phyloP scores from a whole-genome alignment of 2,113 vertebrate genomes.

The Tetrax tetrax region DNA sequence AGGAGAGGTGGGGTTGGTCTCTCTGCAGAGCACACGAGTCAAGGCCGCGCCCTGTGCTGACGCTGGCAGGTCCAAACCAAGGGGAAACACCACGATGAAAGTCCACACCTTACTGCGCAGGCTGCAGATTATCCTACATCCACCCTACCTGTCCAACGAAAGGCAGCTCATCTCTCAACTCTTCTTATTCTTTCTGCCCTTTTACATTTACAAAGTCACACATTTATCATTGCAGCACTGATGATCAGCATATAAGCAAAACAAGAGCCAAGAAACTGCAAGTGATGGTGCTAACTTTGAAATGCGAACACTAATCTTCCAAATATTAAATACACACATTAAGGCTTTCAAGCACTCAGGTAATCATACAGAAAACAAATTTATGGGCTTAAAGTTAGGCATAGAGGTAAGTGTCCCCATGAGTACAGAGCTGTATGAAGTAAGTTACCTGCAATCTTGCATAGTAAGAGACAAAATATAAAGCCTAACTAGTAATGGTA shows the following conservation, averaged over 20 bases:
- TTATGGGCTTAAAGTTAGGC: not conserved
- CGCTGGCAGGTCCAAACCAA: not conserved
- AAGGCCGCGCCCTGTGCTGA: not conserved
- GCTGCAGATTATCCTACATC: not conserved
- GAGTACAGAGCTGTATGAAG: not conserved
- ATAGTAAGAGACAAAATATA: not conserved
- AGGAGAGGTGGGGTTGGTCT: rapidly evolving
- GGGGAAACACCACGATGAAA: not conserved
- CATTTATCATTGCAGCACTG: not conserved
- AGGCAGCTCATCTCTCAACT: not conserved
- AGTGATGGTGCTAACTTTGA: not conserved
- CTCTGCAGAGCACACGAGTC: not conserved
- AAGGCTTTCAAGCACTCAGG: not conserved
- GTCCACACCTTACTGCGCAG: not conserved
- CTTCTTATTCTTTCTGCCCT: not conserved
- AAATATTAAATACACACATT: not conserved
- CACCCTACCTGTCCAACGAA: not conserved
- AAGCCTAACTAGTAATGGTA: not conserved
- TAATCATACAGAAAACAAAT: not conserved
- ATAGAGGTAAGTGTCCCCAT: rapidly evolving
- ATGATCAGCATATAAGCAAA: not conserved
- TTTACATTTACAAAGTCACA: not conserved
- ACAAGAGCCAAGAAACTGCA: not conserved
- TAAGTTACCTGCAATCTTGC: rapidly evolving
- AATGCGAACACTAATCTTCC: not conserved